Conservation (phyloP, 1,140 invertebrate genomes). For the Hylaeus volcanicus region DNA sequence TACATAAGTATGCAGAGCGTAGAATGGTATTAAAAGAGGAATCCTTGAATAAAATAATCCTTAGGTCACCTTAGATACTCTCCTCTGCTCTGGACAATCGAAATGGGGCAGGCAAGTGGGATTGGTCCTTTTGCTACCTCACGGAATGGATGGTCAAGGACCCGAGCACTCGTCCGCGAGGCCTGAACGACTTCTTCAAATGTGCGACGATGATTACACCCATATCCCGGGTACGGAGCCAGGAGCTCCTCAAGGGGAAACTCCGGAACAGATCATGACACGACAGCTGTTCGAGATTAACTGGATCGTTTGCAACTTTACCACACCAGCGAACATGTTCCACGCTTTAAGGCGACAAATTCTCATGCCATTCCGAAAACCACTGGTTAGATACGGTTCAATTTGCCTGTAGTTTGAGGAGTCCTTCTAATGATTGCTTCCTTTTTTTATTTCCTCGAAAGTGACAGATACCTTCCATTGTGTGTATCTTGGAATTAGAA, state of each 20-base stretch:
- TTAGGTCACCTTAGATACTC: constrained; percentile 93
- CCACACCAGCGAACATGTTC: constrained; percentile 93
- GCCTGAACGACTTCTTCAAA: constrained; percentile 91
- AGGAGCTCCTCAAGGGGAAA: constrained; percentile 57
- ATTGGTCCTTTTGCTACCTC: constrained; percentile 91
- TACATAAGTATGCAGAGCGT: neutral
- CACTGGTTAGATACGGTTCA: constrained; percentile 82
- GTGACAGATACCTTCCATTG: no score
- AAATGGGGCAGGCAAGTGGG: constrained; percentile 94
- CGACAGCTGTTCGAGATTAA: constrained; percentile 90
- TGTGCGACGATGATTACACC: constrained; percentile 89
- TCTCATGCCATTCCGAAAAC: constrained; percentile 90
- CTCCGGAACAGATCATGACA: constrained; percentile 82
- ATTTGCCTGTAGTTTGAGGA: neutral
- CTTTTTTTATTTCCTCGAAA: no score
- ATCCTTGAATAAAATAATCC: neutral
- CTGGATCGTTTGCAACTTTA: constrained; percentile 90
- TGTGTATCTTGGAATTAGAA: no score
- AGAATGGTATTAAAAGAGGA: neutral
- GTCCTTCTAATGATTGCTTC: no score
- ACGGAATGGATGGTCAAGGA: constrained; percentile 95
- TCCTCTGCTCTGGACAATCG: constrained; percentile 88
- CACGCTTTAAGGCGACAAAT: constrained; percentile 93
- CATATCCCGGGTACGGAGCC: constrained; percentile 80
- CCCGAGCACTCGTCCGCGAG: constrained; percentile 93